Evolutionary conservation across 2,113 vertebrate species (phyloP).

Genomic region (Meriones unguiculatus): DNA sequence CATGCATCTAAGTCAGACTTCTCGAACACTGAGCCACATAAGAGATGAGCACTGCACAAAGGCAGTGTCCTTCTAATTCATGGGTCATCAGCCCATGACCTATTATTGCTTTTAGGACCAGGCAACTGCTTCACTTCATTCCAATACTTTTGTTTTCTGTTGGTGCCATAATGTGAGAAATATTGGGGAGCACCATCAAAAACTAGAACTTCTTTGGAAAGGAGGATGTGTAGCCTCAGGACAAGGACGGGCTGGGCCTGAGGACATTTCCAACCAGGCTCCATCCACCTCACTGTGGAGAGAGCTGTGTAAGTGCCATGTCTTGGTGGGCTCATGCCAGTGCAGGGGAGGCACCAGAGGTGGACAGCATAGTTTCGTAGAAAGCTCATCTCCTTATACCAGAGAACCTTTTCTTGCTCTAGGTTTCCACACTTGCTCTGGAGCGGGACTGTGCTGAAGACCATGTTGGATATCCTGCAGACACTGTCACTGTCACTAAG

Average conservation of each 20-base stretch:
- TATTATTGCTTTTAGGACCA: neutral
- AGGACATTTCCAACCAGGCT: neutral
- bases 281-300: neutral
- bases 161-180: neutral
- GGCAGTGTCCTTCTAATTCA: neutral
- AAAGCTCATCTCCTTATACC: neutral
- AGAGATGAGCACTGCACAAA: neutral
- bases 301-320: neutral
- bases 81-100: neutral
- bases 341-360: neutral
- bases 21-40: neutral
- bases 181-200: neutral
- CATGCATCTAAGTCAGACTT: neutral
- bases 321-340: neutral
- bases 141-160: neutral
- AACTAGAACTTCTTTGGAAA: neutral
- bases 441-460: constrained; percentile 97
- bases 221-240: neutral
- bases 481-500: constrained; percentile 96
- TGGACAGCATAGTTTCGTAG: neutral
- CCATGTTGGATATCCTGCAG: constrained; percentile 98
- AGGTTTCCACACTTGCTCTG: constrained; percentile 98
- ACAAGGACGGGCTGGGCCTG: neutral
- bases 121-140: neutral
- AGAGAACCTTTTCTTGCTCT: neutral